A percentile compares a stretch with the other conserved stretches of the same genome.
phyloP scores from a whole-genome alignment of 2,113 vertebrate genomes.

The Pelusios castaneus region DNA sequence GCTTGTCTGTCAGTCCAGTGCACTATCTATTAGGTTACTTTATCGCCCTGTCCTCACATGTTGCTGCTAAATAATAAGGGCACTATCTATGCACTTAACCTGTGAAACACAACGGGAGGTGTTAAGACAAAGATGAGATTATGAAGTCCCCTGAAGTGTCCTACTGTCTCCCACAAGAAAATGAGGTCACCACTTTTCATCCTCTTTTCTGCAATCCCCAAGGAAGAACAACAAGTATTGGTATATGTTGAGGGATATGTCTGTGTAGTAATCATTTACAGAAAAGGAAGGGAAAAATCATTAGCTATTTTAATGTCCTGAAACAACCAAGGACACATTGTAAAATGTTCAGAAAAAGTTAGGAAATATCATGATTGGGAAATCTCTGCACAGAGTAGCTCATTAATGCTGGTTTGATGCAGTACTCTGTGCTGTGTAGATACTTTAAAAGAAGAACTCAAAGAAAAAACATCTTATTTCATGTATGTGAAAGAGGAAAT shows the following conservation, averaged over 20 bases:
- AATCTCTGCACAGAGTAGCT: neutral
- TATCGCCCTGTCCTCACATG: no score
- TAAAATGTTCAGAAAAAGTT: neutral
- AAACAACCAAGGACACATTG: neutral
- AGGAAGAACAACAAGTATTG: neutral
- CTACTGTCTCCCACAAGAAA: neutral
- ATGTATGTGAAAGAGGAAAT: neutral
- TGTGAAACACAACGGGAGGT: neutral
- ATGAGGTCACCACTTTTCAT: neutral
- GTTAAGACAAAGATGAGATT: neutral
- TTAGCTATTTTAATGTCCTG: neutral
- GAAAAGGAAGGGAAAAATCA: neutral
- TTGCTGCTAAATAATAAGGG: neutral
- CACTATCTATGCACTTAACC: rapidly evolving
- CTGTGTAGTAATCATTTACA: neutral
- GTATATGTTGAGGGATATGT: neutral
- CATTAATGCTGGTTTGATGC: neutral
- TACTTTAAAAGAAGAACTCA: neutral
- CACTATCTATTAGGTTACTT: neutral
- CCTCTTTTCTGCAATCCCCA: neutral
- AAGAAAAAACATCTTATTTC: neutral
- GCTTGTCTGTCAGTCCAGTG: neutral
- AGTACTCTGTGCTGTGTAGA: neutral
- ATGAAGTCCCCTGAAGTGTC: neutral
- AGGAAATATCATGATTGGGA: neutral